Percentiles rank a stretch among this genome's conserved stretches.
These are phyloP conservation scores for Isaurus tuberculatus DNA, from an alignment of 92 coral and sea anemone genomes.

Conservation along the genomic window DNA sequence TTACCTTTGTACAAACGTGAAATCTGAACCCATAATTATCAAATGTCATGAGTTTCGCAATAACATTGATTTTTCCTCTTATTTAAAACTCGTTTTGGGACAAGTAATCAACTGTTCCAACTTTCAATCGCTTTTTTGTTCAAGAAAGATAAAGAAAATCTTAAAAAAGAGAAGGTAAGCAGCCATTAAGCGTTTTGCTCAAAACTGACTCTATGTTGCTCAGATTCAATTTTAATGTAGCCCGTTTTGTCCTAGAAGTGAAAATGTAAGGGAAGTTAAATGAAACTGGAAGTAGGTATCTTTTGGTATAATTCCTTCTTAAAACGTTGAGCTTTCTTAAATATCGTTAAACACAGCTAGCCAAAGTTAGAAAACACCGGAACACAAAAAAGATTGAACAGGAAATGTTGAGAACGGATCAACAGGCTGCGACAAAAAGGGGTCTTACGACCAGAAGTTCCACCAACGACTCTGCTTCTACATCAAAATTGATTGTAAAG, in stretches of 20 bases:
- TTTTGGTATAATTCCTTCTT: slow-evolving; percentile 17
- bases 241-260: slow-evolving; percentile 8
- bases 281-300: slow-evolving; percentile 19
- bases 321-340: background rate
- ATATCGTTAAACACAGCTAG: slow-evolving; percentile 7
- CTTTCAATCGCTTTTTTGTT: slow-evolving; percentile 11
- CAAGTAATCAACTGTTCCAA: background rate
- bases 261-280: slow-evolving; percentile 26
- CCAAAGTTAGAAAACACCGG: slow-evolving; percentile 9
- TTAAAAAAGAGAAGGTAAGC: slow-evolving; percentile 18
- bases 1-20: slow-evolving; percentile 22
- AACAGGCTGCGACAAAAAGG: slow-evolving; percentile 15
- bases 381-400: background rate
- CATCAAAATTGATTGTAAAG: slow-evolving; percentile 41
- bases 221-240: slow-evolving; percentile 5
- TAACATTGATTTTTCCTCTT: background rate
- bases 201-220: slow-evolving; percentile 6
- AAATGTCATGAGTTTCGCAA: slow-evolving; percentile 15
- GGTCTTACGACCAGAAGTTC: slow-evolving; percentile 22
- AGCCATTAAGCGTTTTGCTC: slow-evolving; percentile 2
- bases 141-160: slow-evolving; percentile 18
- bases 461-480: slow-evolving; percentile 15
- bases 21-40: slow-evolving; percentile 17
- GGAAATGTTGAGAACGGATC: slow-evolving; percentile 7
- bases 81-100: background rate